Base-by-base conservation (phyloP, 2,113 vertebrate species). In the Formicarius rufipectus region DNA sequence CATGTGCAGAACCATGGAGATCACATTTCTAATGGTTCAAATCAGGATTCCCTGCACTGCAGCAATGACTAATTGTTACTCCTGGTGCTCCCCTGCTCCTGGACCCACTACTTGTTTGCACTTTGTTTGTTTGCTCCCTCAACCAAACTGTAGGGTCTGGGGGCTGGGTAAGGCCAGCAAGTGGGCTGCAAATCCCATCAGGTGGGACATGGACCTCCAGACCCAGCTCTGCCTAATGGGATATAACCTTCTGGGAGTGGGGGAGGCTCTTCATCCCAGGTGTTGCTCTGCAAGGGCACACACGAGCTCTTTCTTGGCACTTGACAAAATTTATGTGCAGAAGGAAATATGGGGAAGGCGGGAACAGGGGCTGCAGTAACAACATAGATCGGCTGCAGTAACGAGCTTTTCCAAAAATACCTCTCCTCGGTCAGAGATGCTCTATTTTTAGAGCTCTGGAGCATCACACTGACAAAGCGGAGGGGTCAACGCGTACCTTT, bases 351-450 rank as follows among this genome's bases (percentile, higher is more conserved):
- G 60, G 50, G 91, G 63, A 37, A 8, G 59, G 74, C 77, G 56
- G 6, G 37, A 76, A 44, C 50, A 37, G 23, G 45, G 68, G 47
- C 86, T 37, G 79, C 21, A 5, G 44, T 12, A 49, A 44, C 3
- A 20, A 60, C 8, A 25, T 3, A 11, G 78, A 40, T 18, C 22
- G 72, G 33, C 75, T 62, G 64, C 60, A 28, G 66, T 84, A 79
- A 78, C 60, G 8, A 40, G 84, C 67, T 93, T 90, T 84, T 91
- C 96, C 92, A 40, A 79, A 95, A 67, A 67, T 91, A 94, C 9
- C 68, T 60, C 39, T 56, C 87, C 60, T 71, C 33, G 1, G 7
- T 35, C 47, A 4, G 49, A 47, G 44, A 14, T 4, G 10, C 1
- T 59, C 73, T 95, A 74, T 95, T 96, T 93, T 93, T 84, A 91